Base-by-base conservation (phyloP, 1,140 invertebrate genomes). In the Metopolophium dirhodum region DNA sequence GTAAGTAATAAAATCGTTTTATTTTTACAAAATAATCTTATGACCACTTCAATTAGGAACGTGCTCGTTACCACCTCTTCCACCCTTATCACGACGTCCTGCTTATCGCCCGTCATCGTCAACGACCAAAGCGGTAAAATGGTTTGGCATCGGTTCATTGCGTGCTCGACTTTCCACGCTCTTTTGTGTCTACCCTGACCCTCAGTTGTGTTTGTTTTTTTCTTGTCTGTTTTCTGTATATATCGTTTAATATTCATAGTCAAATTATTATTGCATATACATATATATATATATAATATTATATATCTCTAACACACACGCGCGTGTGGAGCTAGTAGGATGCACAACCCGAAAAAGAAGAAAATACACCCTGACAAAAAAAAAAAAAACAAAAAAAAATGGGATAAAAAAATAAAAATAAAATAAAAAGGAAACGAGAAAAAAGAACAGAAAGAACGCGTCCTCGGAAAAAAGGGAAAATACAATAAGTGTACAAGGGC, bases 401-500 rank as follows among this genome's bases (percentile, higher is more conserved):
- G 57, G 37, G 37, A 61, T 45, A 61, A 91, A 91, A 91, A 91
- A 82, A 82, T 57, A 92, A 93, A 83, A 54, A 85, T 41, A 91
- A 91, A 92, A 92, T 49, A 92, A 82, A 85, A 83, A 93, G 91
- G 77, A 93, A 93, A 93, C 91, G 82, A 83, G 91, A 35, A 93
- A 83, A 93, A 51, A 90, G 49, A 61, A 91, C 90, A n/a, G 90
- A 49, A 82, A 85, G 77, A 51, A 41, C 91, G 91, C 90, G 61
- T 93, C 91, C 47, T 93, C 91, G 91, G 77, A 91, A 93, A 93
- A 85, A 54, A 85, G 49, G 91, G 82, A 93, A 93, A 93, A 93
- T 85, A 93, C 91, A 93, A 93, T 93, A 93, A 93, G 77, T 93
- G 91, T 85, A 85, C 91, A 93, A 93, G 91, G 91, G 91, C 49